Percentiles rank a stretch among this genome's conserved stretches.
These are phyloP conservation scores for Clarias gariepinus DNA, from an alignment of 2,113 vertebrate genomes.

Conservation along the genomic window DNA sequence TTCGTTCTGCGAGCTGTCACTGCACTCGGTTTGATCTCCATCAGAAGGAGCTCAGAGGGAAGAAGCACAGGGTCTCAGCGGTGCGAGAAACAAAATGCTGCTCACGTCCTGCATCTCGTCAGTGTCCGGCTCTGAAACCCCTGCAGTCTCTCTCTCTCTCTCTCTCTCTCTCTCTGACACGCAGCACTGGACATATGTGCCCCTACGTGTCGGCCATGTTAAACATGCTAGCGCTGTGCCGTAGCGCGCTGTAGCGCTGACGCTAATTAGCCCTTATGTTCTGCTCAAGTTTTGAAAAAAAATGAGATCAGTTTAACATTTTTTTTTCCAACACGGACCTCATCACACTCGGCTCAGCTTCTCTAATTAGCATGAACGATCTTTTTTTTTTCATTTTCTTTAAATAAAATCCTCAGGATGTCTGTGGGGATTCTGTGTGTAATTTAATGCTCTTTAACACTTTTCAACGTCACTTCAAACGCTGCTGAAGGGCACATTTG, in stretches of 20 bases:
- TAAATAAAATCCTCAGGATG: not conserved
- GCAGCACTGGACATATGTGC: slow-evolving; percentile 32
- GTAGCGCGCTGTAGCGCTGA: not conserved
- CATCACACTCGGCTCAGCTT: slow-evolving; percentile 62
- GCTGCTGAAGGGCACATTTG: not conserved
- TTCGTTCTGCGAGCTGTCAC: slow-evolving; percentile 10
- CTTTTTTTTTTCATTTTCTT: too few relatives aligned
- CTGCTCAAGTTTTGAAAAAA: not conserved
- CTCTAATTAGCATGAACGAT: slow-evolving; percentile 42
- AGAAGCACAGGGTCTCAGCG: slow-evolving; percentile 11
- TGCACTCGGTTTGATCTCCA: slow-evolving; percentile 23
- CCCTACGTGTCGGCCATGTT: slow-evolving; percentile 26
- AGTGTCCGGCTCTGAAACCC: slow-evolving; percentile 25
- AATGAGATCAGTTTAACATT: not conserved
- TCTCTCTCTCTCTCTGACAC: not conserved
- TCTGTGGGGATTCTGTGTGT: not conserved
- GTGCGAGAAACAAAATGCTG: not conserved
- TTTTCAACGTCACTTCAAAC: slow-evolving; percentile 2
- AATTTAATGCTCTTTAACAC: slow-evolving; percentile 8
- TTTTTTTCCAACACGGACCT: slow-evolving; percentile 47
- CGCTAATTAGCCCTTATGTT: slow-evolving; percentile 35
- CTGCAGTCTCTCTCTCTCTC: not conserved
- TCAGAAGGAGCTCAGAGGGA: slow-evolving; percentile 11
- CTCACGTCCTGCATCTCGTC: slow-evolving; percentile 35
- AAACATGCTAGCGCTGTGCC: slow-evolving; percentile 14